Conservation (phyloP, 1,140 invertebrate species). For the Coelopa frigida region DNA sequence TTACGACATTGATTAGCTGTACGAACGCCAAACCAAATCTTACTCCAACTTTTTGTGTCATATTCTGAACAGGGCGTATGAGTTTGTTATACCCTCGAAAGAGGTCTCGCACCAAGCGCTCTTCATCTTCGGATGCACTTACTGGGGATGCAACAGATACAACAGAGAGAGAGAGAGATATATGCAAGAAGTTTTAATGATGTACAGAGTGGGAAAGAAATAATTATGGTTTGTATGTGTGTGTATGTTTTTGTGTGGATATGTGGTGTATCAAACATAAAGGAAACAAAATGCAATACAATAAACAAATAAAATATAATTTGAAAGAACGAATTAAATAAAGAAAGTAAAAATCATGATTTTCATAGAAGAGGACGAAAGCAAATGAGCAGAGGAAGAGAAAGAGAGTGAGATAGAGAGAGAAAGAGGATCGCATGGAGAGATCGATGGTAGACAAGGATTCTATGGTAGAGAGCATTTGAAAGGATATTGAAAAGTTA, state of each 20-base stretch:
- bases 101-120: constrained; percentile 88
- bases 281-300: not conserved
- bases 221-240: constrained; percentile 4
- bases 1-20: constrained; percentile 98
- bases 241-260: not conserved
- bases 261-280: not conserved
- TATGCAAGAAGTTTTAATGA: not conserved
- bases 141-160: constrained; percentile 31
- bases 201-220: not conserved
- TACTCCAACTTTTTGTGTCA: constrained; percentile 94
- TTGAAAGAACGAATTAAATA: no score
- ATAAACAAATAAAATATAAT: constrained; percentile 1
- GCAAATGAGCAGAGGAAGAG: not conserved
- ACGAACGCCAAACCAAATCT: constrained; percentile 95
- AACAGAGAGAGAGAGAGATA: constrained; percentile 3
- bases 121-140: constrained; percentile 75
- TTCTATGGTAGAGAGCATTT: no score
- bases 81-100: constrained; percentile 99
- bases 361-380: not conserved
- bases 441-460: not conserved
- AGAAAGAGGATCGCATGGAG: not conserved
- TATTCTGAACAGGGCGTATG: constrained; percentile 95
- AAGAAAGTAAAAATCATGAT: not conserved
- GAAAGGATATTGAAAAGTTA: no score
- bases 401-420: constrained; percentile 2